A percentile compares a stretch with the other conserved stretches of the same genome.
Evolutionary conservation across 2,113 vertebrate species (phyloP).

Genomic region (Paracanthobrama guichenoti): DNA sequence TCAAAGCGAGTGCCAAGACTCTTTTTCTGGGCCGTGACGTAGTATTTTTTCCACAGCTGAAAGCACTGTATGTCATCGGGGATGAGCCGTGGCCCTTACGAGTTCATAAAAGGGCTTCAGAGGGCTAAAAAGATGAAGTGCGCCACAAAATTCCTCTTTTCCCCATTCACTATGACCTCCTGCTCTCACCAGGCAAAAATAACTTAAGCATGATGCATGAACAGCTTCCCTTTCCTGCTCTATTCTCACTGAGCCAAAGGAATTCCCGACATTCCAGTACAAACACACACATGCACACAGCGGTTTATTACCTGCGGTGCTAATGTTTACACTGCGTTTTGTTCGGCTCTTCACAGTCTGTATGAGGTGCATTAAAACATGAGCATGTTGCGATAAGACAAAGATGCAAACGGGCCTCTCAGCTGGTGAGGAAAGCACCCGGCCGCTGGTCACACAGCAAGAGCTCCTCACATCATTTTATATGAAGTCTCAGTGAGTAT

Average conservation of each 20-base stretch:
- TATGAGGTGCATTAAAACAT: constrained; percentile 36
- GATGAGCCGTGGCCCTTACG: not conserved
- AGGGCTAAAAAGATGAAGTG: constrained; percentile 60
- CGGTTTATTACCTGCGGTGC: constrained; percentile 36
- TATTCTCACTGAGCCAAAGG: constrained; percentile 60
- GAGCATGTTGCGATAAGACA: constrained; percentile 15
- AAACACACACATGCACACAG: constrained; percentile 29
- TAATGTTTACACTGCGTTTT: constrained; percentile 31
- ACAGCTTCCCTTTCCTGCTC: constrained; percentile 74
- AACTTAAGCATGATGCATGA: constrained; percentile 69
- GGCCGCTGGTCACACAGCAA: not conserved
- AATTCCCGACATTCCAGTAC: constrained; percentile 60
- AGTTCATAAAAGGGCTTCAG: constrained; percentile 57
- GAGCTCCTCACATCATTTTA: not conserved
- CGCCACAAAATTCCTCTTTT: constrained; percentile 68
- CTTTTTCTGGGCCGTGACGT: constrained; percentile 11
- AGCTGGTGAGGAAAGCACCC: not conserved
- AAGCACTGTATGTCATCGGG: not conserved
- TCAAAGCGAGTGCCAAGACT: constrained; percentile 12
- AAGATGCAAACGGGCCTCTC: constrained; percentile 12
- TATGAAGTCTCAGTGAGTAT: not conserved
- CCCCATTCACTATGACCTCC: constrained; percentile 65
- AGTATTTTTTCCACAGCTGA: constrained; percentile 28
- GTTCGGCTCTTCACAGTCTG: constrained; percentile 29
- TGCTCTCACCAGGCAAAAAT: constrained; percentile 78